Evolutionary conservation across 2,113 vertebrate species (phyloP).

Genomic region (Vulpes ferrilata): DNA sequence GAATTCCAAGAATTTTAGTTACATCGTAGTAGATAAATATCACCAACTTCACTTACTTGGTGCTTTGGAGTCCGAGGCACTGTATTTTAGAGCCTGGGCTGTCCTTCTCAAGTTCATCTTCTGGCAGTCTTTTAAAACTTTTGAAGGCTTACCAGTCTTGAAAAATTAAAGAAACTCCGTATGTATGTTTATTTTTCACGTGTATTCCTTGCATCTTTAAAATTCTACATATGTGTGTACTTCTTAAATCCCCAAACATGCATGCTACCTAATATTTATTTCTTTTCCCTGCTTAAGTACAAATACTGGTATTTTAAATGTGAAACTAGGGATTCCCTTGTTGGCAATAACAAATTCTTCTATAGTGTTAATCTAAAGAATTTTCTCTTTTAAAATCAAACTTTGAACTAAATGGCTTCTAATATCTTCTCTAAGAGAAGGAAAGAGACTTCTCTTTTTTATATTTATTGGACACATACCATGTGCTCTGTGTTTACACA

Average conservation of each 20-base stretch:
- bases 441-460: not conserved
- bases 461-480: not conserved
- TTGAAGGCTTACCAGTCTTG: not conserved
- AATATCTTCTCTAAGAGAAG: not conserved
- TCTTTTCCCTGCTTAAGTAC: not conserved
- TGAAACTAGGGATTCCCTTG: constrained; percentile 22
- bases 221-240: not conserved
- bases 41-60: not conserved
- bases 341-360: not conserved
- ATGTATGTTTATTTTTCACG: not conserved
- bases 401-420: not conserved
- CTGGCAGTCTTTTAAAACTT: constrained; percentile 8
- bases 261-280: not conserved
- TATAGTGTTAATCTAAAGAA: not conserved
- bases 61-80: not conserved
- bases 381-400: not conserved
- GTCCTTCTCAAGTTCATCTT: not conserved
- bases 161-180: not conserved
- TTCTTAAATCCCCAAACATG: not conserved
- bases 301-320: not conserved
- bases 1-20: constrained; percentile 43
- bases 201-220: not conserved
- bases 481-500: not conserved
- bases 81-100: not conserved
- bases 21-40: not conserved